phyloP scores from a whole-genome alignment of 2,113 vertebrate genomes.

The Prinia subflava region DNA sequence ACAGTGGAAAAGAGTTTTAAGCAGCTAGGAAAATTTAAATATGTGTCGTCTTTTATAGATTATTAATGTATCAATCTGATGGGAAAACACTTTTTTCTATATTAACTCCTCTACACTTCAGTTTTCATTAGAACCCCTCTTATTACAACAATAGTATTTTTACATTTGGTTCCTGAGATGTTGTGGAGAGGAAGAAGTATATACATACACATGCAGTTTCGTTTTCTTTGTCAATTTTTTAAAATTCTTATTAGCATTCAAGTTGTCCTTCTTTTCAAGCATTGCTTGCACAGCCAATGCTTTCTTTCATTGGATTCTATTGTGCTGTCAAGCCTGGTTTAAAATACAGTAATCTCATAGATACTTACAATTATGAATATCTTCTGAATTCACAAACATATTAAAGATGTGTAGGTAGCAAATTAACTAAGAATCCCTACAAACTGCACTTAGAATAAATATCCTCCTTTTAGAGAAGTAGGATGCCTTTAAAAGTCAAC shows the following conservation, averaged over 20 bases:
- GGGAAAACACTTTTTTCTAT: not conserved
- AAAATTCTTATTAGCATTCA: conserved; percentile 31
- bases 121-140: conserved; percentile 4
- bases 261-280: not conserved
- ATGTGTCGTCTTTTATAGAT: not conserved
- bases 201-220: not conserved
- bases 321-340: conserved; percentile 71
- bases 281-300: not conserved
- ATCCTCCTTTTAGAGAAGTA: conserved; percentile 52
- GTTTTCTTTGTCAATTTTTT: conserved; percentile 12
- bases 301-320: conserved; percentile 63
- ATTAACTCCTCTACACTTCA: not conserved
- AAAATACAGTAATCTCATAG: conserved; percentile 66
- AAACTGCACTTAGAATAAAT: conserved; percentile 71
- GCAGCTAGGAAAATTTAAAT: not conserved
- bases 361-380: conserved; percentile 64
- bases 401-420: conserved; percentile 63
- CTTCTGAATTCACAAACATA: conserved; percentile 59
- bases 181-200: not conserved
- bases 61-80: not conserved
- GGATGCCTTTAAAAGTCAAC: conserved; percentile 64
- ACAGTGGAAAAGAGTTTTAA: not conserved
- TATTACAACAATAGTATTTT: not conserved
- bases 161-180: conserved; percentile 25
- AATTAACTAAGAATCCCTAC: conserved; percentile 60